Conservation (phyloP, 1,140 invertebrate species). For the Stegodyphus mimosarum region DNA sequence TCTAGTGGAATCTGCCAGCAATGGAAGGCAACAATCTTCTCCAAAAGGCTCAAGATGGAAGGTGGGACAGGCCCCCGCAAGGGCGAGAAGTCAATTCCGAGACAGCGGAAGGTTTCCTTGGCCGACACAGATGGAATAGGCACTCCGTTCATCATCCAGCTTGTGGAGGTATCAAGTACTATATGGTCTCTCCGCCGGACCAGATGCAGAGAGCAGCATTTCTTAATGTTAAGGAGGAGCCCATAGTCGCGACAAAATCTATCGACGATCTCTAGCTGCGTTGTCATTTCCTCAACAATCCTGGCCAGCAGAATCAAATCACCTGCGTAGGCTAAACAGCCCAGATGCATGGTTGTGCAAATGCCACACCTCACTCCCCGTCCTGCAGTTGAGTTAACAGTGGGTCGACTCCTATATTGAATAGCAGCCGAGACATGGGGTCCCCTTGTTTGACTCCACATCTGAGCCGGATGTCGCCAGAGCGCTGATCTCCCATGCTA, state of each 20-base stretch:
- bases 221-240: not conserved
- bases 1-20: too few relatives aligned
- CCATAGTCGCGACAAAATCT: not conserved
- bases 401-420: not conserved
- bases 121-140: too few relatives aligned
- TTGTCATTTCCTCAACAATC: not conserved
- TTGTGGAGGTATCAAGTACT: not conserved
- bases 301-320: not conserved
- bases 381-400: not conserved
- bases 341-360: not conserved
- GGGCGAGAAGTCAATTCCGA: too few relatives aligned
- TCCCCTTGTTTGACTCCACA: not conserved
- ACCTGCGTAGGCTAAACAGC: not conserved
- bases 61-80: too few relatives aligned
- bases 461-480: not conserved
- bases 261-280: not conserved
- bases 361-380: not conserved
- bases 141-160: not conserved
- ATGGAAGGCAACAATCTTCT: too few relatives aligned
- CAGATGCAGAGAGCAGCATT: not conserved
- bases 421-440: not conserved
- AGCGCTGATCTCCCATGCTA: not conserved
- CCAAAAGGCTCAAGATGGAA: too few relatives aligned
- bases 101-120: too few relatives aligned
- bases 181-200: not conserved